Evolutionary conservation across 2,888 invertebrate species (phyloP).

Genomic region (Athetis lepigone): DNA sequence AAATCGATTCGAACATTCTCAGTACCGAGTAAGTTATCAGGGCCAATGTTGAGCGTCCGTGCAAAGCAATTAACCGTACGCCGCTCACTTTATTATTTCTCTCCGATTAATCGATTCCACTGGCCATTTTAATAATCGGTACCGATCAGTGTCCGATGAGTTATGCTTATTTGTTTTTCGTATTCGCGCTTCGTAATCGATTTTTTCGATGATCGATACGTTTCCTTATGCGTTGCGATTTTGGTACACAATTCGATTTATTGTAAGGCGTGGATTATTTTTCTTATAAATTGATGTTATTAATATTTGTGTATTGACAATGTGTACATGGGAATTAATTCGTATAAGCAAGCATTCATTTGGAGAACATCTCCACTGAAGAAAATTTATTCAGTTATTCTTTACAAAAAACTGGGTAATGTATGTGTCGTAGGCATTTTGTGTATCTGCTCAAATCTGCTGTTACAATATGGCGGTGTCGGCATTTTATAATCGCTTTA

Average conservation of each 20-base stretch:
- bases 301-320: conserved; percentile 48
- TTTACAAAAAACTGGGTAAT: no score
- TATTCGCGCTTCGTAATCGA: conserved; percentile 69
- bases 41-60: conserved; percentile 77
- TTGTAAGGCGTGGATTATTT: conserved; percentile 56
- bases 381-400: no score
- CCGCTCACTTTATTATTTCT: conserved; percentile 82
- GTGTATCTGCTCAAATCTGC: no score
- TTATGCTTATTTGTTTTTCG: conserved; percentile 87
- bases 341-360: conserved; percentile 29
- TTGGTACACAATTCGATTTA: conserved; percentile 68
- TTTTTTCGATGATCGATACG: conserved; percentile 66
- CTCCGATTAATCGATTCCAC: conserved; percentile 85
- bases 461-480: no score
- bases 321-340: conserved; percentile 41
- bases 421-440: no score
- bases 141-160: conserved; percentile 81
- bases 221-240: conserved; percentile 61
- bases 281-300: conserved; percentile 49
- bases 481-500: no score
- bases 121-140: conserved; percentile 86
- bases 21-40: conserved; percentile 79
- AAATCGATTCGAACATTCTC: conserved; percentile 59
- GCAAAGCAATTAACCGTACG: conserved; percentile 85
- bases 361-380: conserved; percentile 18